A percentile compares a stretch with the other conserved stretches of the same genome.
Conservation (phyloP, 2,888 invertebrate species). For the Mycalesis mineus region DNA sequence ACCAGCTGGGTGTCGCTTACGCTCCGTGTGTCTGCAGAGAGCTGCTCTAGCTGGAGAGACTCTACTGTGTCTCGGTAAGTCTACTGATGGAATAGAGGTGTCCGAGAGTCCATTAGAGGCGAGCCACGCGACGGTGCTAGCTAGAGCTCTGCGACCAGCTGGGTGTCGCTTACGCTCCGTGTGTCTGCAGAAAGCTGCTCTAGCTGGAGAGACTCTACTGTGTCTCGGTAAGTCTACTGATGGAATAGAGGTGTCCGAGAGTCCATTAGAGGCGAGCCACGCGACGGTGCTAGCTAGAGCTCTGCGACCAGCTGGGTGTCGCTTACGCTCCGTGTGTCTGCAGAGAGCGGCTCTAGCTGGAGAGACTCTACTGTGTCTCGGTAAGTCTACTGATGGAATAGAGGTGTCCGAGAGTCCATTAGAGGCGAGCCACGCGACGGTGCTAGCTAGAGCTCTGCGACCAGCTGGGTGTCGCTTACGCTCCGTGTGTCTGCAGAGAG, state of each 20-base stretch:
- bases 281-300: slow-evolving; percentile 86
- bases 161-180: slow-evolving; percentile 84
- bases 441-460: slow-evolving; percentile 85
- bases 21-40: slow-evolving; percentile 87
- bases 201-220: slow-evolving; percentile 85
- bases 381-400: slow-evolving; percentile 72
- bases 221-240: slow-evolving; percentile 84
- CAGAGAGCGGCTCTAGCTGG: slow-evolving; percentile 87
- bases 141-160: slow-evolving; percentile 82
- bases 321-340: slow-evolving; percentile 85
- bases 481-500: slow-evolving; percentile 87
- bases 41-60: slow-evolving; percentile 85
- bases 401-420: slow-evolving; percentile 60
- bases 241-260: slow-evolving; percentile 29
- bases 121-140: slow-evolving; percentile 83
- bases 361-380: slow-evolving; percentile 84
- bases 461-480: slow-evolving; percentile 82
- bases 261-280: slow-evolving; percentile 81
- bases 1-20: slow-evolving; percentile 81
- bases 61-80: slow-evolving; percentile 84
- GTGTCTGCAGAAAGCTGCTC: slow-evolving; percentile 86
- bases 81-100: too few relatives aligned
- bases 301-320: slow-evolving; percentile 81
- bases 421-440: slow-evolving; percentile 83
- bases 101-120: slow-evolving; percentile 78